phyloP scores from a whole-genome alignment of 2,113 vertebrate genomes.

The Rhinolophus sinicus region DNA sequence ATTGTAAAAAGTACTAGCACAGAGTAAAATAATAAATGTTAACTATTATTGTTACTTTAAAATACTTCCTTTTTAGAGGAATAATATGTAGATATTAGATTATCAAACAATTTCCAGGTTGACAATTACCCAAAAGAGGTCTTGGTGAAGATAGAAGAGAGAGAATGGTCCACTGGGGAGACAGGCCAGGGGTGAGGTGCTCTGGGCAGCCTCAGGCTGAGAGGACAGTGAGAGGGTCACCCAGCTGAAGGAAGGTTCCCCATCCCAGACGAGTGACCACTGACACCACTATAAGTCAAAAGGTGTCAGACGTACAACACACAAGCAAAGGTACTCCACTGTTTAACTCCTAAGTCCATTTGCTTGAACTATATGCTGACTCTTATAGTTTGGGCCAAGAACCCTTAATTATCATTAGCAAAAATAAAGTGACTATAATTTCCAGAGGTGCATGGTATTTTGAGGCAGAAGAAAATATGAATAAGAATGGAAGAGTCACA shows the following conservation, averaged over 20 bases:
- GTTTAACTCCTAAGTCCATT: background rate
- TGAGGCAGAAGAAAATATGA: conserved; percentile 24
- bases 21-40: background rate
- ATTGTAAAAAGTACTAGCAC: background rate
- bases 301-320: background rate
- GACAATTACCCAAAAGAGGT: background rate
- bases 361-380: background rate
- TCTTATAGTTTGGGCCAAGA: background rate
- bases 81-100: background rate
- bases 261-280: background rate
- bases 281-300: background rate
- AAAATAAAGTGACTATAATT: conserved; percentile 41
- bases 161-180: background rate
- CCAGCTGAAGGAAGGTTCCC: background rate
- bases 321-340: background rate
- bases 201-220: background rate
- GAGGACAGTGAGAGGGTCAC: background rate
- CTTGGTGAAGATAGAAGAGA: background rate
- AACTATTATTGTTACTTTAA: background rate
- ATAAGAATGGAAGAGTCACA: background rate
- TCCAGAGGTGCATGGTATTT: background rate
- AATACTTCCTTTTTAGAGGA: background rate
- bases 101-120: conserved; percentile 1
- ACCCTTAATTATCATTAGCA: conserved; percentile 12
- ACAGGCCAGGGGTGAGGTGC: rapidly evolving